These are phyloP conservation scores for Andricus curvator DNA, from an alignment of 2,888 invertebrate genomes.

Conservation along the genomic window DNA sequence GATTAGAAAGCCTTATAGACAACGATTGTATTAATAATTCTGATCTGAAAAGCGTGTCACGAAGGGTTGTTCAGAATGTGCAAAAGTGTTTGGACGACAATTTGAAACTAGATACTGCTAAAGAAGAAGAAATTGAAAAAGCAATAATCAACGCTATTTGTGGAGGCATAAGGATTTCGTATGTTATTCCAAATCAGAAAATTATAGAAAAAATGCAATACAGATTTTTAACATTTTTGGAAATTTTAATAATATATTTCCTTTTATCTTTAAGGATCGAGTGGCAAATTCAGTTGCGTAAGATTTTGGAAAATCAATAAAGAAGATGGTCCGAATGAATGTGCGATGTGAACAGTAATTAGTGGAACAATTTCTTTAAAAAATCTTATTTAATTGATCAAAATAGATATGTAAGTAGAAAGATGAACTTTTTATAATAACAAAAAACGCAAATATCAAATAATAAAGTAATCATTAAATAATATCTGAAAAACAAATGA, in stretches of 20 bases:
- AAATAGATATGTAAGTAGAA: neutral
- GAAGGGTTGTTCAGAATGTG: neutral
- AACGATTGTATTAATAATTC: neutral
- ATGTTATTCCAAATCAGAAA: neutral
- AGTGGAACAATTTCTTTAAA: neutral
- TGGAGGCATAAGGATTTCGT: conserved; percentile 3
- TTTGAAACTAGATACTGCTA: neutral
- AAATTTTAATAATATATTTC: neutral
- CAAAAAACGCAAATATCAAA: too few species aligned
- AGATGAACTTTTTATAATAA: too few species aligned
- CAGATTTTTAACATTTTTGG: too few species aligned
- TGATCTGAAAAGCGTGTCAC: neutral
- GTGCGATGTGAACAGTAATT: neutral
- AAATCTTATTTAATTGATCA: neutral
- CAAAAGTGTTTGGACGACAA: neutral
- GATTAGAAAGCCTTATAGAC: neutral
- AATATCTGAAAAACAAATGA: too few species aligned
- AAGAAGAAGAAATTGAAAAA: neutral
- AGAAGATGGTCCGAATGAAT: neutral
- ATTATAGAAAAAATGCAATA: neutral
- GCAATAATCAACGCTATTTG: neutral
- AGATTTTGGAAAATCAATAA: neutral
- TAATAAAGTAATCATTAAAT: too few species aligned
- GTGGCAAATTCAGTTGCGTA: neutral
- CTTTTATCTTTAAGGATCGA: neutral